Base-by-base conservation (phyloP, 2,113 vertebrate genomes). In the Anoura caudifer region DNA sequence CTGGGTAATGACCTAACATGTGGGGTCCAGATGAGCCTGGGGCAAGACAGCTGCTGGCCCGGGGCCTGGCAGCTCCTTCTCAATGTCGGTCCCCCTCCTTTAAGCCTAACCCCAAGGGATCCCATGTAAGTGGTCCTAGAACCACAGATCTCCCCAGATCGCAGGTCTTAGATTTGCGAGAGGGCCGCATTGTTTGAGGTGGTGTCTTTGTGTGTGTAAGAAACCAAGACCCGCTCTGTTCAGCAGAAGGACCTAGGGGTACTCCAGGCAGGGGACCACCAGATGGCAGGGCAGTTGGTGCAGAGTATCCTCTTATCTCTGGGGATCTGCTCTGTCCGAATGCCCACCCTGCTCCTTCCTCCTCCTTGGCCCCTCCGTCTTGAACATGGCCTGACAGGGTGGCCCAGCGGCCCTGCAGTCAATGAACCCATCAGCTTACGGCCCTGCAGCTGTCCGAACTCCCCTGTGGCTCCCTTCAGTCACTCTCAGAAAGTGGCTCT, bases 21-120 rank as follows among this genome's bases (percentile, higher is more conserved):
- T 12, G 7, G 45, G 45, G 38, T 50, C 16, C 3, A 4, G 43
- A 28, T 19, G 45, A 43, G n/a, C 14, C 0, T 3, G 24, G 36
- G 26, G 31, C 0, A 0, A 59, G 79, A 28, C 13, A 14, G 22
- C 81, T 0, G 0, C 22, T 0, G 0, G 28, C 11, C 3, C 2
- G 0, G n/a, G 54, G 45, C 47, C 54, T 43, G 43, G 8, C 10
- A 0, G 12, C 2, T 2, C 73, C 59, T 36, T 15, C 50, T 76
- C 28, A 3, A 13, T 2, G n/a, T 73, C 8, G 8, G 20, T 36
- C 73, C n/a, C 38, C 16, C 19, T 47, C 43, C 28, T 83, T 50
- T 26, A 11, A 1, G 45, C 16, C 65, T 45, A 20, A 77, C 31
- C 65, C 79, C 33, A 36, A 47, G 47, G 41, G 31, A 6, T 17